phyloP scores from a whole-genome alignment of 2,113 vertebrate species.

The Turnix velox region DNA sequence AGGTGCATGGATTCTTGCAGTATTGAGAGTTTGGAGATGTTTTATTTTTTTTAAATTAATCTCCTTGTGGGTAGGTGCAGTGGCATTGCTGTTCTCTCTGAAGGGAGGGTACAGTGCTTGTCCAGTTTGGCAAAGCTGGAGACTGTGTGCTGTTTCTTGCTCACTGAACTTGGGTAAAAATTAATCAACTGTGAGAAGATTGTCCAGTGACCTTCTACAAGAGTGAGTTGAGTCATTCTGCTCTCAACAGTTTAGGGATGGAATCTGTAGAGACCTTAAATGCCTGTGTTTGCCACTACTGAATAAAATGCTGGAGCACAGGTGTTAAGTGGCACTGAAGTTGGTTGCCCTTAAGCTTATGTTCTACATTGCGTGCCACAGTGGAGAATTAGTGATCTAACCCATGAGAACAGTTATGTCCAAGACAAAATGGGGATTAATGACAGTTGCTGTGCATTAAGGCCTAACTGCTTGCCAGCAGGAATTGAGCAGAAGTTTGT shows the following conservation, averaged over 20 bases:
- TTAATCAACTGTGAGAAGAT: not conserved
- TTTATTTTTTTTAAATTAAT: not conserved
- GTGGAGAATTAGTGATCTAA: not conserved
- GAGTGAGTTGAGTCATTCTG: not conserved
- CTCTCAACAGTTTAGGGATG: not conserved
- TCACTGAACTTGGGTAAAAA: not conserved
- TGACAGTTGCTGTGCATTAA: not conserved
- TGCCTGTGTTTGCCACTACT: not conserved
- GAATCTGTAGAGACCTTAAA: not conserved
- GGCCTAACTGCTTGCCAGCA: not conserved
- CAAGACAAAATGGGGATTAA: not conserved
- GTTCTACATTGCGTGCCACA: fast-evolving
- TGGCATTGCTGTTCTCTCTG: not conserved
- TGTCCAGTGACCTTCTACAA: not conserved
- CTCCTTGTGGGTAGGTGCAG: not conserved
- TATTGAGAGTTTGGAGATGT: not conserved
- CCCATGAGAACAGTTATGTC: not conserved
- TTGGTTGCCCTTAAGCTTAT: not conserved
- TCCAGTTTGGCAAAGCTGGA: not conserved
- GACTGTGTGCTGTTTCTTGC: not conserved
- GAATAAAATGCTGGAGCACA: not conserved
- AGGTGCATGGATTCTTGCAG: not conserved
- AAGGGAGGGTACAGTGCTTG: not conserved
- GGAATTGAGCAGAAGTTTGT: not conserved
- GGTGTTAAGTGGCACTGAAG: not conserved